A percentile compares a stretch with the other conserved stretches of the same genome.
Evolutionary conservation across 2,113 vertebrate species (phyloP).

Genomic region (Calcarius ornatus): DNA sequence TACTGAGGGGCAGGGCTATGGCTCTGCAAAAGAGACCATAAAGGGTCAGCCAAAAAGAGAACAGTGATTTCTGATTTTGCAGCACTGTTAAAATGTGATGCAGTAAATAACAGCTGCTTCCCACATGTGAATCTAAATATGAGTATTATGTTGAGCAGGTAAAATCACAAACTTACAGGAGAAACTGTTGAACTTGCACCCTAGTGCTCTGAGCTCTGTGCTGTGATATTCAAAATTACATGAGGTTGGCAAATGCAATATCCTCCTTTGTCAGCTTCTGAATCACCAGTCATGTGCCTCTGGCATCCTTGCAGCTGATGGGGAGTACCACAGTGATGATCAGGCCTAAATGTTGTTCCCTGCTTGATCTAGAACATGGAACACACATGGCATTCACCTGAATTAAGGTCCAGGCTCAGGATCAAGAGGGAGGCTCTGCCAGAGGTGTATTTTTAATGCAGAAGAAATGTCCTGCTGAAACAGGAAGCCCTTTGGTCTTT

Average conservation of each 20-base stretch:
- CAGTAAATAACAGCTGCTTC: not conserved
- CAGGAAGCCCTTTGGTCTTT: not conserved
- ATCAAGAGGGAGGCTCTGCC: not conserved
- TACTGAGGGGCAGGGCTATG: constrained; percentile 79
- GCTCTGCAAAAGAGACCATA: constrained; percentile 61
- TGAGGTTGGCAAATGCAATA: not conserved
- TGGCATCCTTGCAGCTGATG: not conserved
- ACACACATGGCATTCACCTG: not conserved
- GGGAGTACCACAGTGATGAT: not conserved
- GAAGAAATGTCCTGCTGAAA: not conserved
- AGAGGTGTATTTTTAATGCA: not conserved
- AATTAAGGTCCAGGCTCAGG: not conserved
- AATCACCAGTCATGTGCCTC: rapidly evolving
- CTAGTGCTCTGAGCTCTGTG: not conserved
- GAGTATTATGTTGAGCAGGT: not conserved
- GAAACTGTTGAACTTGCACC: not conserved
- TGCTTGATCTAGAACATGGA: not conserved
- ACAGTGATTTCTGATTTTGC: not conserved
- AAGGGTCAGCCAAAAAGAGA: not conserved
- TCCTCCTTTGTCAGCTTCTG: not conserved
- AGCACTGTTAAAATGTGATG: not conserved
- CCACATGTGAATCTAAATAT: not conserved
- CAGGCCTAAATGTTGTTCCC: not conserved
- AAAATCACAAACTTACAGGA: not conserved
- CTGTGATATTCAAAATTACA: not conserved